Base-by-base conservation (phyloP, 2,113 vertebrate genomes). In the Microtus oregoni region DNA sequence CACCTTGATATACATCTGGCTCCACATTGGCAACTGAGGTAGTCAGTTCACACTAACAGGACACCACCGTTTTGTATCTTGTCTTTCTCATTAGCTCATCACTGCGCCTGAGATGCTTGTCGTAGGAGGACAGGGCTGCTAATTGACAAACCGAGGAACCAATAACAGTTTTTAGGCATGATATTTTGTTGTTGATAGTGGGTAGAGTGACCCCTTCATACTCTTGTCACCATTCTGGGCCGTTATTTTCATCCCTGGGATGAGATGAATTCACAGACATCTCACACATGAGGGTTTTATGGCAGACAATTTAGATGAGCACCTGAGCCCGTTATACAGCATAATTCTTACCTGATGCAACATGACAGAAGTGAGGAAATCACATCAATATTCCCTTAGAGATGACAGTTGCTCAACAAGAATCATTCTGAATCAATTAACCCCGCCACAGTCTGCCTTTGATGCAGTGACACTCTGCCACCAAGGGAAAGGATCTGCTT, bases 341-440 rank as follows among this genome's bases (percentile, higher is more conserved):
- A 96, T 97, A 97, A 98, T 98, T 98, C 97, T 47, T 98, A 96
- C 93, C 93, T 98, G 98, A 98, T 97, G 87, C 58, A 90, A 97
- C 98, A 81, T 97, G 98, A 98, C 97, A 98, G 96, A 94, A 93
- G 92, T 93, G 96, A 86, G 96, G 91, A 98, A 97, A 82, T 97
- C 95, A 96, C 91, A 97, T 95, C 96, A 94, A 91, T 97, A 96
- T 97, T 94, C 81, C 97, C 97, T 98, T 94, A 97, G 97, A 98
- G 97, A 98, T 97, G 98, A 98, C 96, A 98, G 95, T 97, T 98
- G 96, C 94, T 97, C 94, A 91, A 97, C 94, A 78, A 86, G 97
- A 98, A 97, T 98, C 91, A 73, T 96, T 97, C 91, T 95, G 97
- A 98, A 98, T 95, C 97, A 95, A 97, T 98, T 97, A 98, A 97